Conservation (phyloP, 2,888 invertebrate species). For the Torymus texanus region DNA sequence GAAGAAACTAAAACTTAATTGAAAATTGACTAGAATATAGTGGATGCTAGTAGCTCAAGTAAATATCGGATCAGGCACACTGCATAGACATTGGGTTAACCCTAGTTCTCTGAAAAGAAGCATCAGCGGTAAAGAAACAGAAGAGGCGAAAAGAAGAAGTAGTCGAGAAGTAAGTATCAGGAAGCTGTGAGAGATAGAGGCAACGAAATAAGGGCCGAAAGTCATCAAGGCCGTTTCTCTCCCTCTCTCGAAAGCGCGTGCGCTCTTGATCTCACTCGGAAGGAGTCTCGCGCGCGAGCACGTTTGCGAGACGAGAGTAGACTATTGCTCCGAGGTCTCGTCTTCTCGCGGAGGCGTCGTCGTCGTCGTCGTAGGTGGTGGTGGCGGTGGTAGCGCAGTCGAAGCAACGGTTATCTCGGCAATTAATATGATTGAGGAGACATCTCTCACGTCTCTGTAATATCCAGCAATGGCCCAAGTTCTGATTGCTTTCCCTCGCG, state of each 20-base stretch:
- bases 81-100: background rate
- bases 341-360: background rate
- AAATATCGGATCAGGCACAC: slow-evolving; percentile 13
- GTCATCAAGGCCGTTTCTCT: slow-evolving; percentile 28
- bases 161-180: too few relatives aligned
- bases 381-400: background rate
- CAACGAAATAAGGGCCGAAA: slow-evolving; percentile 37
- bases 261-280: slow-evolving; percentile 29
- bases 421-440: slow-evolving; percentile 75
- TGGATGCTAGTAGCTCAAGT: slow-evolving; percentile 12
- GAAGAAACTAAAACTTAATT: too few relatives aligned
- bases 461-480: slow-evolving; percentile 75
- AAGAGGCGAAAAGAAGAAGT: background rate
- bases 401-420: slow-evolving; percentile 70
- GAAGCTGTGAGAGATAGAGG: too few relatives aligned
- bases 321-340: slow-evolving; percentile 12
- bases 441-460: slow-evolving; percentile 75
- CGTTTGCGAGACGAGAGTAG: background rate
- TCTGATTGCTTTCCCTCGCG: slow-evolving; percentile 73
- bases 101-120: background rate
- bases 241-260: background rate
- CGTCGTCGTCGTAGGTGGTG: too few relatives aligned
- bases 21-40: too few relatives aligned
- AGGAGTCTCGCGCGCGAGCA: background rate
- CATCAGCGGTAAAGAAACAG: slow-evolving; percentile 5